Base-by-base conservation (phyloP, 1,140 invertebrate species). In the Chrysopa pallens region DNA sequence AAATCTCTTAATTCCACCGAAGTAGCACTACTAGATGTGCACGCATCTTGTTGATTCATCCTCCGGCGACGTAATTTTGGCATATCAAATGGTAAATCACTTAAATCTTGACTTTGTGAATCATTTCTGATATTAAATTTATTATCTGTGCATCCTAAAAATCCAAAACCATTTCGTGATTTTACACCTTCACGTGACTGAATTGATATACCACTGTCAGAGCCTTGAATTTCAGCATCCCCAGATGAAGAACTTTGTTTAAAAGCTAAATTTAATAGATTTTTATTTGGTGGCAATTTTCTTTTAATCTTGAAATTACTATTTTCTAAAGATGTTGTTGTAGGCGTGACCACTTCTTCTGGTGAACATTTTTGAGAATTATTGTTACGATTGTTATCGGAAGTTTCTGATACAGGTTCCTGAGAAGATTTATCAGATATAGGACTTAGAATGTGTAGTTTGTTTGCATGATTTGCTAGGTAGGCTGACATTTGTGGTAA, bases 351-450 rank as follows among this genome's bases (percentile, higher is more conserved):
- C 37, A 64, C 65, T 46, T 79, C 75, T 48, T 70, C 68, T 0
- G 78, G 76, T 3, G 77, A 76, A 35, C 72, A 73, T 52, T 78
- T 77, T 52, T 80, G 76, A 1, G 78, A 80, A 51, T 79, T 80
- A 50, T 81, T 80, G 54, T 81, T 81, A 45, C 74, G 76, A 50
- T 82, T 81, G 54, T 79, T 80, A 47, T 83, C 80, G 8, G 79
- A 80, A 1, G 76, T 76, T 52, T 84, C 80, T 1, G 78, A 80
- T 11, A 73, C 76, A 9, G 81, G 83, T 53, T 89, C 84, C 54
- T 86, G 80, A 2, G 81, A 84, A n/a, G 84, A 87, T 56, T 88
- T 88, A 59, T 89, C 85, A 23, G 84, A 88, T 51, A 89, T 90
- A 6, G 85, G 85, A 42, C 84, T 88, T 11, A 90, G 66, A 50